Evolutionary conservation across 2,113 vertebrate genomes (phyloP).

Genomic region (Actenoides hombroni): DNA sequence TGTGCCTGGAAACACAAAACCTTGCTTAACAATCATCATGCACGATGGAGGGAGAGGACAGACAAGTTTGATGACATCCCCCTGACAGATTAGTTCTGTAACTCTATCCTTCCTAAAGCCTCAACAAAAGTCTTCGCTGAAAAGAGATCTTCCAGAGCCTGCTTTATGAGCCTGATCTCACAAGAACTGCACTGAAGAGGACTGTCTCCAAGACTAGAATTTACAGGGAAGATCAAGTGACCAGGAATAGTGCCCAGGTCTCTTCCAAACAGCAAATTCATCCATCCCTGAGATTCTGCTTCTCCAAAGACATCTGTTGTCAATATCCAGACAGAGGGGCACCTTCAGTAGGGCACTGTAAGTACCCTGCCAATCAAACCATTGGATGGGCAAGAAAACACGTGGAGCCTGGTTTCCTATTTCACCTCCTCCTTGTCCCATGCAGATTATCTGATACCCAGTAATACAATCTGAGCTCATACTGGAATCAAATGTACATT

Average conservation of each 20-base stretch:
- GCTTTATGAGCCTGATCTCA: neutral
- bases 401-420: slow-evolving; percentile 35
- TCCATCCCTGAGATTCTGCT: neutral
- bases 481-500: neutral
- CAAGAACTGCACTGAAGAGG: neutral
- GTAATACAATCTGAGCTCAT: slow-evolving; percentile 46
- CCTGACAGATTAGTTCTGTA: neutral
- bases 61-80: neutral
- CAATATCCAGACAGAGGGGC: neutral
- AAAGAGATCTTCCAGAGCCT: neutral
- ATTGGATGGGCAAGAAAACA: slow-evolving; percentile 6
- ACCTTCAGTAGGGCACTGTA: neutral
- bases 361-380: neutral
- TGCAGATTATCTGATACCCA: slow-evolving; percentile 20
- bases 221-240: neutral
- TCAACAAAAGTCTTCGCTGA: neutral
- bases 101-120: neutral
- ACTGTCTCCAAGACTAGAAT: neutral
- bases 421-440: slow-evolving; percentile 35
- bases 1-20: neutral
- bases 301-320: neutral
- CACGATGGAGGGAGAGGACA: neutral
- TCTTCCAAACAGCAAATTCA: neutral
- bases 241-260: neutral
- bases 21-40: neutral